Base-by-base conservation (phyloP, 1,140 invertebrate species). In the Drosophila saltans region DNA sequence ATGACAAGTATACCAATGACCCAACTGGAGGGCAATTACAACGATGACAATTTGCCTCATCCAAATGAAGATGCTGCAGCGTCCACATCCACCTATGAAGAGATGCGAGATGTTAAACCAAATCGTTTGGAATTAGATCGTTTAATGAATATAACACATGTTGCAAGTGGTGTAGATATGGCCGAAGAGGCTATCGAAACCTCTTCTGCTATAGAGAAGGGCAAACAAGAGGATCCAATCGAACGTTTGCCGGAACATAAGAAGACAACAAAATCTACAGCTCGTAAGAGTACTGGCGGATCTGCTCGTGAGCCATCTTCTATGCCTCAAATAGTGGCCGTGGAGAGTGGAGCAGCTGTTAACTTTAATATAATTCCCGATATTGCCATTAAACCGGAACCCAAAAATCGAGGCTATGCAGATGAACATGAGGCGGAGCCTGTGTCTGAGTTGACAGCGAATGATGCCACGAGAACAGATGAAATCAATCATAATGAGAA, bases 1-100 rank as follows among this genome's bases (percentile, higher is more conserved):
- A 91, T 91, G 90, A 91, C 90, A 0, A 85, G 81, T 6, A 91
- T 91, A 68, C 90, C 90, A 4, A 82, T 91, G 59, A 59, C 80
- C 0, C 90, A 91, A 45, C 71, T 91, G 6, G 78, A 79, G 16
- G 72, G 70, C 56, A 75, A 16, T 24, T 89, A 55, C 28, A 52
- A 21, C 16, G 82, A 57, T 9, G 8, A 56, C 10, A 66, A 69
- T 16, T 7, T 62, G 7, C 16, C 1, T 5, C 28, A 41, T 3
- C 48, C 55, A 8, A 36, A 48, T 6, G 48, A 52, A 9, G 16
- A 48, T 7, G 1, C 39, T 2, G 24, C 28, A 39, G 21, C 21
- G 26, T 52, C 21, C 21, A 10, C 8, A 10, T 52, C 24, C 8
- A 2, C 8, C 1, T 26, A 10, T 2, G 52, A 11, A n/a, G 77